A percentile compares a stretch with the other conserved stretches of the same genome.
phyloP scores from a whole-genome alignment of 1,140 invertebrate species.

The Heliconius nattereri region DNA sequence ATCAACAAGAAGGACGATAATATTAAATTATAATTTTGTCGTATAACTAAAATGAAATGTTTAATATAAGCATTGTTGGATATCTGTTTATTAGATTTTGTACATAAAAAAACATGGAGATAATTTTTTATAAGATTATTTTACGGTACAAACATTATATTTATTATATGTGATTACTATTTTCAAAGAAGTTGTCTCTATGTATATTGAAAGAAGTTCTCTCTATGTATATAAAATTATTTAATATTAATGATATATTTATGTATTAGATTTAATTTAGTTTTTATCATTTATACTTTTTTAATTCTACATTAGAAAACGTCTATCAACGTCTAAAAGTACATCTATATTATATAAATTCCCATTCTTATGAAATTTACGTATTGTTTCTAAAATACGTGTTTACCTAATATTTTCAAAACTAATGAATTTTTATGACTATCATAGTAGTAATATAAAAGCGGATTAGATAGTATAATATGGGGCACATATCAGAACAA shows the following conservation, averaged over 20 bases:
- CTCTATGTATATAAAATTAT: not conserved
- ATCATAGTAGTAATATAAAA: not conserved
- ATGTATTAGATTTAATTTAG: not conserved
- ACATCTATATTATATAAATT: too few relatives aligned
- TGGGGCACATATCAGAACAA: not conserved
- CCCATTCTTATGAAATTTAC: too few relatives aligned
- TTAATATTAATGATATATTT: not conserved
- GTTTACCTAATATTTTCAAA: not conserved
- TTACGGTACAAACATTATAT: not conserved
- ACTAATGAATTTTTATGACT: not conserved
- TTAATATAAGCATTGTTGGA: not conserved
- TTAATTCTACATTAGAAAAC: not conserved
- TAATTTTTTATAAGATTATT: not conserved
- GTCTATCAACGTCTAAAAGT: too few relatives aligned
- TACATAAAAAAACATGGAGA: not conserved
- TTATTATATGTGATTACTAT: not conserved
- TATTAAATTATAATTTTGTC: not conserved
- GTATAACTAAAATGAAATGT: not conserved
- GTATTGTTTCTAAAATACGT: too few relatives aligned
- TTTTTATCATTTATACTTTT: not conserved
- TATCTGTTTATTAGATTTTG: not conserved
- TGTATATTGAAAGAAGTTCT: not conserved
- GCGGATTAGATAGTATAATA: not conserved
- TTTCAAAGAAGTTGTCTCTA: not conserved
- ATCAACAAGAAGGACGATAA: slow-evolving; percentile 36